Evolutionary conservation across 2,113 vertebrate species (phyloP).

Genomic region (Cebus imitator): DNA sequence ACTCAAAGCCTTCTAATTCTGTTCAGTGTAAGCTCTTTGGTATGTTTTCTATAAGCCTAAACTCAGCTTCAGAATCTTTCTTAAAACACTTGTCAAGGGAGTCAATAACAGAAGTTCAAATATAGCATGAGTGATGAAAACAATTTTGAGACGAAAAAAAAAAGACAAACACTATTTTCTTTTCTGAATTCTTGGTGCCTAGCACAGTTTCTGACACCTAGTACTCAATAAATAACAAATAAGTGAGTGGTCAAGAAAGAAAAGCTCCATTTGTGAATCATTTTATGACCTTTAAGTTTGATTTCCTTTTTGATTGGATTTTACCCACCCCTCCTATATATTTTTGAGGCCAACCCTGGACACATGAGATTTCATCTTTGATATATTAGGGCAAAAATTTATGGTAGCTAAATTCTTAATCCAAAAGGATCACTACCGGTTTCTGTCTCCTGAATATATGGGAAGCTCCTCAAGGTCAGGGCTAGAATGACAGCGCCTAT

Average conservation of each 20-base stretch:
- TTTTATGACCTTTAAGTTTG: not conserved
- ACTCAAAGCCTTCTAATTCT: not conserved
- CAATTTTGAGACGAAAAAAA: not conserved
- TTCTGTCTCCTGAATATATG: not conserved
- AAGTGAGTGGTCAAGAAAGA: not conserved
- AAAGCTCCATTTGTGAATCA: not conserved
- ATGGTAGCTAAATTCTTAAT: not conserved
- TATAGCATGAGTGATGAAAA: not conserved
- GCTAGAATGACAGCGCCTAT: not conserved
- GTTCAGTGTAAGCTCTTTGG: not conserved
- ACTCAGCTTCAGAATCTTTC: not conserved
- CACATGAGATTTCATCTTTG: not conserved
- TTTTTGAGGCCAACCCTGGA: not conserved
- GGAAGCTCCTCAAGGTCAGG: not conserved
- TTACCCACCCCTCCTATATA: not conserved
- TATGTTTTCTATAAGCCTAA: not conserved
- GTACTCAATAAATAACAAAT: not conserved
- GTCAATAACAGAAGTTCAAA: not conserved
- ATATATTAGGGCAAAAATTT: not conserved
- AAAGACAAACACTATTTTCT: not conserved
- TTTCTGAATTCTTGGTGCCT: not conserved
- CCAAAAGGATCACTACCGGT: not conserved
- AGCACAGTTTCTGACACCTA: not conserved
- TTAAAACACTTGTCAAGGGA: not conserved
- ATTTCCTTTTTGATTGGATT: not conserved